Conservation (phyloP, 1,140 invertebrate genomes). For the Hyles euphorbiae region DNA sequence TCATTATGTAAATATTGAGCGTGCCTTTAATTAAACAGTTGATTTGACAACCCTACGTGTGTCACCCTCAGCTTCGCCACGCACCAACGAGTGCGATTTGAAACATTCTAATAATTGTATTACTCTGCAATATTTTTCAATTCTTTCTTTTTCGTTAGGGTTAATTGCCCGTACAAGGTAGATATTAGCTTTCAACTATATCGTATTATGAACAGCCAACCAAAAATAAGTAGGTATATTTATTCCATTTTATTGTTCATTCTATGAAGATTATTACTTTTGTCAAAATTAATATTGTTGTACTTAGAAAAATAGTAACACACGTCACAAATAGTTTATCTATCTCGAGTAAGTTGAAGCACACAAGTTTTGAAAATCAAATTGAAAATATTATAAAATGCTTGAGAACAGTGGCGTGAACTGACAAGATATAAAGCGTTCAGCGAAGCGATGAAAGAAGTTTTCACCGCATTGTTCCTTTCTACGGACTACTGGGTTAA, state of each 20-base stretch:
- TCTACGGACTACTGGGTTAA: conserved; percentile 9
- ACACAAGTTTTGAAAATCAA: conserved; percentile 4
- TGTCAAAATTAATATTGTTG: too few species aligned
- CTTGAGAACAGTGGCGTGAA: conserved; percentile 8
- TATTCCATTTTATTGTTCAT: too few species aligned
- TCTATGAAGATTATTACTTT: too few species aligned
- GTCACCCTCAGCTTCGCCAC: neutral
- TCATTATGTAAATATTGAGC: too few species aligned
- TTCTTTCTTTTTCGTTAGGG: neutral
- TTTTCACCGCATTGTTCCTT: conserved; percentile 18
- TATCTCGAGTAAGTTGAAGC: neutral
- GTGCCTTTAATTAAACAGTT: too few species aligned
- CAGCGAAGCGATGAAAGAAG: conserved; percentile 25
- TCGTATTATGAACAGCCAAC: too few species aligned
- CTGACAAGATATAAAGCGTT: conserved; percentile 19
- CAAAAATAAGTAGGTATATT: too few species aligned
- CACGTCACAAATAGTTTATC: too few species aligned
- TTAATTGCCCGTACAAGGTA: neutral
- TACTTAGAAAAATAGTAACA: too few species aligned
- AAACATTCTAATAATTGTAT: conserved; percentile 20
- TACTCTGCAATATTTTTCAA: conserved; percentile 15
- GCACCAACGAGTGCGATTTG: conserved; percentile 12
- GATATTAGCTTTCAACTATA: too few species aligned
- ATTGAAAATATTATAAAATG: conserved; percentile 16
- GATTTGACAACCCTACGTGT: neutral